A percentile compares a stretch with the other conserved stretches of the same genome.
phyloP scores from a whole-genome alignment of 2,797 vertebrate genomes.

The Ptychobarbus kaznakovi region DNA sequence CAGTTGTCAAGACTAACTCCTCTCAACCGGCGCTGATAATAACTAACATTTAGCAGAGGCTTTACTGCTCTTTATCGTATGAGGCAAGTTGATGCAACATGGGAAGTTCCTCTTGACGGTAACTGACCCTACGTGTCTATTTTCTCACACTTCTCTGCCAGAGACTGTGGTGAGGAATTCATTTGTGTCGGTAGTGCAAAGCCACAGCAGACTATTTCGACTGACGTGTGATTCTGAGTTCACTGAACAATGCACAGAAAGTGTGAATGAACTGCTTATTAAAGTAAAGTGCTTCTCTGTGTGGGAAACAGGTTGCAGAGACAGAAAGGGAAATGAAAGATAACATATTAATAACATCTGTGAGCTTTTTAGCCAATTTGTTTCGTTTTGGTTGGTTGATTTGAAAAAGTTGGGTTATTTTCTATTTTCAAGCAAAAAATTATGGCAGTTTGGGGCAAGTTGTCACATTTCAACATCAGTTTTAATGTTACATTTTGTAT shows the following conservation, averaged over 20 bases:
- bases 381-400: background rate
- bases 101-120: slow-evolving; percentile 56
- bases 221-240: background rate
- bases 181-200: background rate
- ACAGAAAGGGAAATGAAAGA: slow-evolving; percentile 33
- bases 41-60: slow-evolving; percentile 37
- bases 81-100: slow-evolving; percentile 52
- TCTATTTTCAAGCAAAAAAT: background rate
- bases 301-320: slow-evolving; percentile 32
- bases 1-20: slow-evolving; percentile 57
- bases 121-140: background rate
- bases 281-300: background rate
- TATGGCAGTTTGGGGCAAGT: background rate
- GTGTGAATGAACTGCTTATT: background rate
- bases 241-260: background rate
- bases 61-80: slow-evolving; percentile 61
- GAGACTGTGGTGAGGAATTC: background rate
- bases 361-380: background rate
- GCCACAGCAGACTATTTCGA: background rate
- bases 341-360: too few relatives aligned
- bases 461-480: background rate
- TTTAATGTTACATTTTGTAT: background rate
- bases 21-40: slow-evolving; percentile 48
- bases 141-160: slow-evolving; percentile 35
- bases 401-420: background rate